Percentiles rank a stretch among this genome's conserved stretches.
phyloP scores from a whole-genome alignment of 2,113 vertebrate species.

The Galeopterus variegatus region DNA sequence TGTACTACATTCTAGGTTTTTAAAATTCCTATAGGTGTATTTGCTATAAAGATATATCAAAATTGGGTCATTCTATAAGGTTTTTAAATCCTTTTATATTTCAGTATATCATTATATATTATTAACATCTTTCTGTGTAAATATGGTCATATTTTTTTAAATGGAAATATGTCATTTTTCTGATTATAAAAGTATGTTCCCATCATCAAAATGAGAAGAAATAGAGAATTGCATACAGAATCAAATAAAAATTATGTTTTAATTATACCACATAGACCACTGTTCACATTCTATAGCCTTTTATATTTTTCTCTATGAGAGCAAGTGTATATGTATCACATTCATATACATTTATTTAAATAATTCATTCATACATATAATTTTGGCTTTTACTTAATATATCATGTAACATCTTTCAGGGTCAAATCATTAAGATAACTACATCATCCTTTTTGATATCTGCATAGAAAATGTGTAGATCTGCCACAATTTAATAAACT shows the following conservation, averaged over 20 bases:
- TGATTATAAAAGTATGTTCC: conserved; percentile 18
- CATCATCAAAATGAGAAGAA: conserved; percentile 16
- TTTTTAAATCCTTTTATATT: background rate
- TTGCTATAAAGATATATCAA: background rate
- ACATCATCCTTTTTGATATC: background rate
- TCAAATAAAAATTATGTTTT: conserved; percentile 16
- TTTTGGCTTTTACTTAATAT: background rate
- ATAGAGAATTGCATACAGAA: background rate
- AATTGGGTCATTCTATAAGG: background rate
- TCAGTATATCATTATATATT: background rate
- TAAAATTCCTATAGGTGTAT: background rate
- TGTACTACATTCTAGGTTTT: background rate
- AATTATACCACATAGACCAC: background rate
- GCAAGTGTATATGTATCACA: background rate
- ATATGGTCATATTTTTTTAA: background rate
- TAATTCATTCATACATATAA: background rate
- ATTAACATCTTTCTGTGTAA: background rate
- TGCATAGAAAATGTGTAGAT: background rate
- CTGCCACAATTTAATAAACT: background rate
- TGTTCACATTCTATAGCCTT: background rate
- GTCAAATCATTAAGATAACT: background rate
- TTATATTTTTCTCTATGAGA: background rate
- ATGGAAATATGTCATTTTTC: background rate
- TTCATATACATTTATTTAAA: conserved; percentile 11
- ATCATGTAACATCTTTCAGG: background rate